Evolutionary conservation across 2,888 invertebrate species (phyloP), one percentile per base, ranked within the genome.

Genomic region (Aphidius colemani): DNA sequence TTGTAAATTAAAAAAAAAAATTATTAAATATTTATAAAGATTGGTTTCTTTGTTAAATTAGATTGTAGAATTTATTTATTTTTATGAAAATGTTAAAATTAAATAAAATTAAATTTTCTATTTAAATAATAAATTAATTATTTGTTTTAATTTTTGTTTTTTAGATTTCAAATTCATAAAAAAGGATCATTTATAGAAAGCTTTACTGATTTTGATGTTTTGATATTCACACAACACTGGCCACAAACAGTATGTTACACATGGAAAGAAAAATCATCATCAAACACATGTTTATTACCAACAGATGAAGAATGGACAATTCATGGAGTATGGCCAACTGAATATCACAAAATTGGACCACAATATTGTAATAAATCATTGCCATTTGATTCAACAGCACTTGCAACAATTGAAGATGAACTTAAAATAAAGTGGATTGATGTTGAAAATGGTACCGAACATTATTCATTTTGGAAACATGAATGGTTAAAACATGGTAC

Each of bases 401-500:
- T 94, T 10, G 78, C 83, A 39, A 84, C 88, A 0, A 86, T 94
- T 59, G 83, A 86, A 70, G 72, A 78, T 6, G 80, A 86, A 48
- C 74, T 92, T 64, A 83, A 86, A 66, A 81, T 85, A 51, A 86
- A 85, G 69, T 94, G 94, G 94, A 86, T 88, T 0, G 91, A 92
- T 72, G 84, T 94, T 63, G 89, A 92, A 77, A 86, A 86, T 71
- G 86, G 87, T 45, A 83, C 83, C 0, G 75, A 81, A 30, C 75
- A 78, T 2, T 82, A 88, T 71, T 84, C 87, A 8, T 84, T 93
- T 30, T 93, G 93, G 93, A 84, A 87, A 64, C 93, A 94, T 74
- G 94, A 94, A 79, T 94, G 93, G 93, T 78, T 84, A 0, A 94
- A 94, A 74, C 94, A 94, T 77, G 94, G 94, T 3, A 92, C 93